A percentile compares a stretch with the other conserved stretches of the same genome.
These are phyloP conservation scores for Caenorhabditis sp. DNA, from an alignment of 2,888 invertebrate genomes.

Conservation along the genomic window DNA sequence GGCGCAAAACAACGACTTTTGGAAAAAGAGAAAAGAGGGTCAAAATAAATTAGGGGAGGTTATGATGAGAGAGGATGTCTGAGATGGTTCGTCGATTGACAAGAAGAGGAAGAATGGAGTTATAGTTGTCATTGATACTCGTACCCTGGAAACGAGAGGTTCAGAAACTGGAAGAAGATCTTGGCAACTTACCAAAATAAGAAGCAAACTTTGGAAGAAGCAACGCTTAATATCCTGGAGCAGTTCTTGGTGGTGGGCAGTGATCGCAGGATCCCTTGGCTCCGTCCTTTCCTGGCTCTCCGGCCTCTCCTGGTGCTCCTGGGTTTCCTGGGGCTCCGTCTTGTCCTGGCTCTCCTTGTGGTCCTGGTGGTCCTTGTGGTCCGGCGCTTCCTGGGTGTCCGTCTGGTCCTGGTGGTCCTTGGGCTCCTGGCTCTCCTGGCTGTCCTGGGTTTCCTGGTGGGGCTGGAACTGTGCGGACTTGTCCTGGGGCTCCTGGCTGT, in stretches of 20 bases:
- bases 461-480: conserved; percentile 73
- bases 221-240: conserved; percentile 63
- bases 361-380: conserved; percentile 75
- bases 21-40: conserved; percentile 14
- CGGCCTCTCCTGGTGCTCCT: conserved; percentile 74
- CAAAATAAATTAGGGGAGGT: conserved; percentile 48
- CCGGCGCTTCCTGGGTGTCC: conserved; percentile 74
- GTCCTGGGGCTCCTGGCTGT: conserved; percentile 76
- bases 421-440: conserved; percentile 76
- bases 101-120: conserved; percentile 40
- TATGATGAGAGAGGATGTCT: conserved; percentile 36
- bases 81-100: conserved; percentile 55
- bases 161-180: neutral
- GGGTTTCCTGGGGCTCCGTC: conserved; percentile 73
- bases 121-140: conserved; percentile 61
- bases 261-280: conserved; percentile 70
- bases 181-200: conserved; percentile 50
- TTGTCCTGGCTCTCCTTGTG: conserved; percentile 73
- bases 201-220: conserved; percentile 44
- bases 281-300: conserved; percentile 74
- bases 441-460: conserved; percentile 78
- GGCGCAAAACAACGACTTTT: conserved; percentile 3
- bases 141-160: conserved; percentile 41
- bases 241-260: conserved; percentile 70
- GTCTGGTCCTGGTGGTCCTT: conserved; percentile 72